Base-by-base conservation (phyloP, 2,113 vertebrate species). In the Hipposideros armiger region DNA sequence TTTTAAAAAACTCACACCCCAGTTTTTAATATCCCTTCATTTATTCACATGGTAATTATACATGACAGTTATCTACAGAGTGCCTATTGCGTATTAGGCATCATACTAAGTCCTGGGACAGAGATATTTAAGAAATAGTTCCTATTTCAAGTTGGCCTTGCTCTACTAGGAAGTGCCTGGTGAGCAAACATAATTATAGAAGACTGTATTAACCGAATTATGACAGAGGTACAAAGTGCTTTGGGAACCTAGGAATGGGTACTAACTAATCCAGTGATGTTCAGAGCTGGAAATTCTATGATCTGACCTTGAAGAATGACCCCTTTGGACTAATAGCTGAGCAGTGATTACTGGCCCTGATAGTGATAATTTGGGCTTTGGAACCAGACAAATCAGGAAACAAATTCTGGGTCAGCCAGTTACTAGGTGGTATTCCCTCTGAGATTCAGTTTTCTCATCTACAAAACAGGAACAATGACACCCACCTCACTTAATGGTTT, bases 41-140 rank as follows among this genome's bases (percentile, higher is more conserved):
- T 95, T 96, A 92, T 84, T 72, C 47, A 82, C n/a, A 88, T 36
- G 20, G 24, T 20, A 84, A 32, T 64, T 83, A 90, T 90, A 76
- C 52, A 66, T n/a, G 58, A n/a, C 17, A 85, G 24, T 62, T 83
- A 87, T 86, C 60, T 45, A 64, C 26, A 45, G 66, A 73, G 11
- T 87, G 32, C 40, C 13, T 70, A 50, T 6, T 36, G 47, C 24
- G 17, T 77, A 54, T 0, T 9, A 73, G 60, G 47, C 42, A 86
- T 90, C 22, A 36, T 52, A 78, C 11, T 91, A 90, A 81, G 28
- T 70, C 10, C 36, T 78, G 73, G 11, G 19, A 58, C 50, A 95
- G 54, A 94, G 26, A 40, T 70, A 52, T 56, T 78, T 92, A 77
- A 78, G 54, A 64, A 78, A 50, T 64, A 50, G 66, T 62, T 4